phyloP scores from a whole-genome alignment of 2,888 invertebrate species.

The Tridacna gigas region DNA sequence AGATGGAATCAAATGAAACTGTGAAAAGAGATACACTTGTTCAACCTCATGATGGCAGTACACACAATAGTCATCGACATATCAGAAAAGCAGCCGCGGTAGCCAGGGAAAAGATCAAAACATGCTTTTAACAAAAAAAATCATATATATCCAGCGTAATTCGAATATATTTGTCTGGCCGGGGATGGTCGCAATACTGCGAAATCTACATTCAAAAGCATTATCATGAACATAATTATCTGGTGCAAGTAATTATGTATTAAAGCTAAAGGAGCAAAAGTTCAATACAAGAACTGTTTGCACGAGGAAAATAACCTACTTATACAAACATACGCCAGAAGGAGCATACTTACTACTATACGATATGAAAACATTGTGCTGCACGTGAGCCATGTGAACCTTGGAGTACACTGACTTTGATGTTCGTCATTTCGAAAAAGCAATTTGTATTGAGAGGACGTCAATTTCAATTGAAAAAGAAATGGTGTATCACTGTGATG shows the following conservation, averaged over 20 bases:
- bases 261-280: too few species aligned
- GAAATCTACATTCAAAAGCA: neutral
- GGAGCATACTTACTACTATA: too few species aligned
- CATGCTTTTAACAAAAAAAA: too few species aligned
- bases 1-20: neutral
- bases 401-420: neutral
- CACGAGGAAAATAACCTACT: too few species aligned
- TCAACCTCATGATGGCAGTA: neutral
- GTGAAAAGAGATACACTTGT: neutral
- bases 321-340: too few species aligned
- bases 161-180: too few species aligned
- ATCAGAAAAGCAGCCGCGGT: neutral
- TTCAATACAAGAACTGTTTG: too few species aligned
- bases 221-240: neutral
- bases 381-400: neutral
- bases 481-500: slow-evolving; percentile 7
- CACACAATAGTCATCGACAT: neutral
- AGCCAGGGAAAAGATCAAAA: neutral
- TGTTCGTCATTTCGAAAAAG: too few species aligned
- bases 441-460: too few species aligned
- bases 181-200: slow-evolving; percentile 2
- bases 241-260: too few species aligned
- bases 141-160: too few species aligned
- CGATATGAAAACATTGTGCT: neutral
- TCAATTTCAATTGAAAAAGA: neutral